These are phyloP conservation scores for Megaptera novaeangliae DNA, from an alignment of 2,113 vertebrate species.

Conservation along the genomic window DNA sequence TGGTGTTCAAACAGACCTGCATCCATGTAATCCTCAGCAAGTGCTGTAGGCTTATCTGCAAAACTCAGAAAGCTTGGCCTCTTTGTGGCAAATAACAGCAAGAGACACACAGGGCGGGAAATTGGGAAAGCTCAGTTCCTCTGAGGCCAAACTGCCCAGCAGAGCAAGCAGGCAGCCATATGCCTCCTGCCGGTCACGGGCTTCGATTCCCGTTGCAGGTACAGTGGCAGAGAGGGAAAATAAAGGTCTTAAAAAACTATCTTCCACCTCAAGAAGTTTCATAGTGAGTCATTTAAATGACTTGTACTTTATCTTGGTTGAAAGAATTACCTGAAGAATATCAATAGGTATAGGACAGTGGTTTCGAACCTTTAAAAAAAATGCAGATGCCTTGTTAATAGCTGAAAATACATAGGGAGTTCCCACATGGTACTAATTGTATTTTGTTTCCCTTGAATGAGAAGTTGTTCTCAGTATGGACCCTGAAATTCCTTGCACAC, in stretches of 20 bases:
- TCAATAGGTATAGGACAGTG: not conserved
- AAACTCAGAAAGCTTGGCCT: not conserved
- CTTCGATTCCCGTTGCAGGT: accelerated
- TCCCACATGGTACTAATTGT: not conserved
- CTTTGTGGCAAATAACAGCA: not conserved
- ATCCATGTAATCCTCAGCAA: not conserved
- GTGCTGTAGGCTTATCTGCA: accelerated
- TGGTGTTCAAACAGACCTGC: not conserved
- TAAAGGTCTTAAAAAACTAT: not conserved
- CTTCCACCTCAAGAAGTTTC: not conserved
- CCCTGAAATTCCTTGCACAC: not conserved
- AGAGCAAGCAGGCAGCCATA: not conserved
- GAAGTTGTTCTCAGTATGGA: not conserved
- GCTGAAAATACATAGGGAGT: not conserved
- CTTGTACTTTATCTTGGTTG: not conserved
- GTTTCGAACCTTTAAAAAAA: not conserved
- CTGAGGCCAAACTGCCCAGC: not conserved
- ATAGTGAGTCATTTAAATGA: not conserved
- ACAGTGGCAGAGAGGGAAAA: not conserved
- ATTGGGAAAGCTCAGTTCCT: not conserved
- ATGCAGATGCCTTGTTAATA: not conserved
- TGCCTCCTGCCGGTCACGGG: not conserved
- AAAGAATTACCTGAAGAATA: constrained; percentile 27
- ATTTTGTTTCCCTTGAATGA: not conserved
- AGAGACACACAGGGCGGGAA: not conserved